phyloP scores from a whole-genome alignment of 2,113 vertebrate genomes.

The Phaethon lepturus region DNA sequence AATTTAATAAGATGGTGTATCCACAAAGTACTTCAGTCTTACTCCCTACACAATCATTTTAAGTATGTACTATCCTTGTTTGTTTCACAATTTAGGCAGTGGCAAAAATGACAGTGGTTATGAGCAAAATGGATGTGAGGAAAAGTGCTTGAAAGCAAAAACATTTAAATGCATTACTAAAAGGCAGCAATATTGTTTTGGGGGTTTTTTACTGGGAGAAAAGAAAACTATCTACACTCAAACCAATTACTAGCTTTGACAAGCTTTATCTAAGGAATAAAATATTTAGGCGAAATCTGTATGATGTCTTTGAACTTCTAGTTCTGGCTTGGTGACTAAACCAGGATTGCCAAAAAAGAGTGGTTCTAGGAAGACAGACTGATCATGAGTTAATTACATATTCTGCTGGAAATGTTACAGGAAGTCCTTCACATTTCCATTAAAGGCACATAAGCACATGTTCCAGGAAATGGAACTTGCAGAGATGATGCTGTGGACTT shows the following conservation, averaged over 20 bases:
- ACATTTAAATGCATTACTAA: background rate
- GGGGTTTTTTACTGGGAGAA: background rate
- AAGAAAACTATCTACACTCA: background rate
- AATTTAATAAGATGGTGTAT: background rate
- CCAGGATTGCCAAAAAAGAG: background rate
- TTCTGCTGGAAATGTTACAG: background rate
- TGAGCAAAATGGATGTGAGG: background rate
- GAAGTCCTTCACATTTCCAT: background rate
- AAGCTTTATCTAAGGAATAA: background rate
- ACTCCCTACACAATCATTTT: accelerated
- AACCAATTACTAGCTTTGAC: background rate
- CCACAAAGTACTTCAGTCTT: background rate
- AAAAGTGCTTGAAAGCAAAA: background rate
- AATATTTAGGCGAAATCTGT: background rate
- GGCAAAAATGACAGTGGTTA: background rate
- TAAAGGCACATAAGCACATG: background rate
- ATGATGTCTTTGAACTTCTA: background rate
- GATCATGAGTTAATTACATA: background rate
- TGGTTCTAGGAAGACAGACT: background rate
- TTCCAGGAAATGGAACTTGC: background rate
- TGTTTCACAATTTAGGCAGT: background rate
- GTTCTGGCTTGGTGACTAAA: background rate
- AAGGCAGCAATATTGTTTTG: background rate
- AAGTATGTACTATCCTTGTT: background rate
- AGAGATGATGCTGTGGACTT: background rate